Evolutionary conservation across 1,140 invertebrate genomes (phyloP), one percentile per base, ranked within the genome.

Genomic region (Bemisia tabaci): DNA sequence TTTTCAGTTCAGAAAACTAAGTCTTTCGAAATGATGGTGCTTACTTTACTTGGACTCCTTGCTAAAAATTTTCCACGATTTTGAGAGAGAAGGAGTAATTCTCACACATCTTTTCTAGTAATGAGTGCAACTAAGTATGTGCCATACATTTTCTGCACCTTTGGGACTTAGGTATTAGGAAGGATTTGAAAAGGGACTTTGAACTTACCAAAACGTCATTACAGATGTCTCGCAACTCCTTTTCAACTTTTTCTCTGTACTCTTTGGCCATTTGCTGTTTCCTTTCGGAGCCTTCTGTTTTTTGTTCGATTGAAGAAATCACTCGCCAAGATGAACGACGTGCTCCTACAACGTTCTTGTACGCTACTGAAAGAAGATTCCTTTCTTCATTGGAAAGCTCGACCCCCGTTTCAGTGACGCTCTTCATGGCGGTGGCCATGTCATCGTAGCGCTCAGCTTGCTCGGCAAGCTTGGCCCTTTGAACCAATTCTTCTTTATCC

Each of bases 301-400:
- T 95, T 83, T 97, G 93, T 86, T 98, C 96, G 79, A 99, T 98
- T 75, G 92, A 95, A 72, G 94, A 97, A 78, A 99, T 97, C 75
- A 98, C 95, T 76, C 96, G 87, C 95, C 95, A 98, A 74, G 95
- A 97, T 77, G 85, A 95, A 83, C 74, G 86, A 75, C 95, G 86
- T 73, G 95, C 95, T 71, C 96, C 96, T 69, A 99, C 95, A 65
- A 98, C 95, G 83, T 98, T 98, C 85, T 98, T 98, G 84, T 98
- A 98, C 71, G 96, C 96, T 74, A 97, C 95, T 65, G 95, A 97
- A 72, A 98, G 85, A 67, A 99, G 85, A 82, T 98, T 98, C 75
- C 96, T 85, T 81, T 98, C 95, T 78, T 97, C 96, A 79, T 97
- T 97, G 77, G 90, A 91, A 74, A 98, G 85, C 80, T 97, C 94